Evolutionary conservation across 2,888 invertebrate species (phyloP), one percentile per base, ranked within the genome.

Genomic region (Sminthurides aquaticus): DNA sequence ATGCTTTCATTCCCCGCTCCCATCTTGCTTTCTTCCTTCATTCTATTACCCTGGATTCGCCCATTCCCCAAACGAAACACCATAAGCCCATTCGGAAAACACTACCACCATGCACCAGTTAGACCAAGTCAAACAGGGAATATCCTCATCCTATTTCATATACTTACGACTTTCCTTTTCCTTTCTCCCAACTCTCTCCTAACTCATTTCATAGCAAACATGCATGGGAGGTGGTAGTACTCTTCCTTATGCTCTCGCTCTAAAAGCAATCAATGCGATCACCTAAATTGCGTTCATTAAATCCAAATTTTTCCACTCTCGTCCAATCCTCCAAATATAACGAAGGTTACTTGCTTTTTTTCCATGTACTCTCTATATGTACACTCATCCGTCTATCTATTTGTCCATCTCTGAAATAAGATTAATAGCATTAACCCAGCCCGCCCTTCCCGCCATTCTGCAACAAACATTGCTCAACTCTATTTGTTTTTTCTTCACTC

Each of bases 271-370:
- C 52, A 20, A 20, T 8, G 20, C 52, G 20, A 52, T 52, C 20
- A 18, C 52, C 52, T 20, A 20, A 20, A 52, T 52, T 52, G 52
- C 20, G 5, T 52, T 52, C 52, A 52, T 52, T 52, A 52, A 52
- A 52, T 8, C 52, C 20, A 8, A 52, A 52, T 18, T 52, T 52
- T 52, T 52, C 20, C 52, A 52, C 52, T 52, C 52, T 52, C 43
- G 5, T 20, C 52, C 8, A 5, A 52, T 20, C 5, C 52, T 5
- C 43, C 43, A 34, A 15, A 34, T 34, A 34, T 5, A 52, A 52
- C 20, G 52, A 52, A 52, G 20, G 3, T 20, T 15, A 52, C 22
- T 22, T 52, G 3, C 52, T 20, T 15, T 52, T 20, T 20, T 52
- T 52, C 52, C 18, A 8, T 52, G 5, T 20, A 8, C 52, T 52